Evolutionary conservation across 2,888 invertebrate species (phyloP).

Genomic region (Leistus spinibarbis): DNA sequence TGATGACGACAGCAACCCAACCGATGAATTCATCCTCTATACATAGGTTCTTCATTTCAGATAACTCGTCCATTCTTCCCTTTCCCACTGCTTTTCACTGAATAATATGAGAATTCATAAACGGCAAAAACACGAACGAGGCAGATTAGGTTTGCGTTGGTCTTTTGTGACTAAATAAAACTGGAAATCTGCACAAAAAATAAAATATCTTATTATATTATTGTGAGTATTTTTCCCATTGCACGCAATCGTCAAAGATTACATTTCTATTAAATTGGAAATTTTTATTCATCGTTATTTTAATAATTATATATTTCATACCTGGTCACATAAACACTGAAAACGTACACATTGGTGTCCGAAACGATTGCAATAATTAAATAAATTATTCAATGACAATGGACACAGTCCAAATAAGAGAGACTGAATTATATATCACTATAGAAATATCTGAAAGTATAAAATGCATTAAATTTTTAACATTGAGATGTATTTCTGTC

Average conservation of each 20-base stretch:
- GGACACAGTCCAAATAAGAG: too few relatives aligned
- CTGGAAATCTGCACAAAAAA: neutral
- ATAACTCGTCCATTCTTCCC: constrained; percentile 13
- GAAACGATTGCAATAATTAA: too few relatives aligned
- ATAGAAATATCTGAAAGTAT: too few relatives aligned
- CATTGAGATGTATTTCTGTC: too few relatives aligned
- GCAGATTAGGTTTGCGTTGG: neutral
- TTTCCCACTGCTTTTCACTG: neutral
- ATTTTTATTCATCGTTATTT: too few relatives aligned
- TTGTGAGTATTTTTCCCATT: neutral
- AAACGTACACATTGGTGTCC: too few relatives aligned
- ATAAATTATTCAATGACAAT: too few relatives aligned
- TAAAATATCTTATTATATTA: too few relatives aligned
- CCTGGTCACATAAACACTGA: too few relatives aligned
- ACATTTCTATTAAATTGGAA: neutral
- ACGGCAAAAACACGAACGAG: constrained; percentile 1
- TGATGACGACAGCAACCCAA: constrained; percentile 2
- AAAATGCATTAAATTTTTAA: too few relatives aligned
- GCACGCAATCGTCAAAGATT: neutral
- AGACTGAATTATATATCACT: too few relatives aligned
- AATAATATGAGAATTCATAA: constrained; percentile 27
- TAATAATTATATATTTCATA: too few relatives aligned
- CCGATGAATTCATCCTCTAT: constrained; percentile 33
- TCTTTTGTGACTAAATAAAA: neutral
- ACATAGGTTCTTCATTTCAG: constrained; percentile 33